These are phyloP conservation scores for Allobates femoralis DNA, from an alignment of 2,797 vertebrate species.

Conservation along the genomic window DNA sequence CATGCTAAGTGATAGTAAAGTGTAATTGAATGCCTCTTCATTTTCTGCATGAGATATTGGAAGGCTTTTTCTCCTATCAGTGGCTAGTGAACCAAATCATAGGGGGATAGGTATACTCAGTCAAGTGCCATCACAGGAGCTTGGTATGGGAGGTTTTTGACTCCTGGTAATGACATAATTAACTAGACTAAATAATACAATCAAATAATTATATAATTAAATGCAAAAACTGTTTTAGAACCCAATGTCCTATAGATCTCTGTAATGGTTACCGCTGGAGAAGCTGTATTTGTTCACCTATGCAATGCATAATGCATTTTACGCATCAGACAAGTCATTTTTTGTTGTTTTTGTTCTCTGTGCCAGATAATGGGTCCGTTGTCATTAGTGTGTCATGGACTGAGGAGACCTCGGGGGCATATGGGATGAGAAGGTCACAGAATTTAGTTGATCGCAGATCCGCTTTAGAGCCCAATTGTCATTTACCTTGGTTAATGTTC, in stretches of 20 bases:
- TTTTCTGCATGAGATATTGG: not conserved
- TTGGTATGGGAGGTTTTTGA: not conserved
- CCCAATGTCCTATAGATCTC: not conserved
- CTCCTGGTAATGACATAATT: not conserved
- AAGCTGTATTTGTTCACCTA: too few species aligned
- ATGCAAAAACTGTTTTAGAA: not conserved
- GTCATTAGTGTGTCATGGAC: too few species aligned
- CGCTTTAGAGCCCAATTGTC: too few species aligned
- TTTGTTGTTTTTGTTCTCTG: too few species aligned
- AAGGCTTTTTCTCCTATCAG: not conserved
- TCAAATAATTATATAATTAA: not conserved
- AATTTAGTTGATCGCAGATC: too few species aligned
- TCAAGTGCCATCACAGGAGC: not conserved
- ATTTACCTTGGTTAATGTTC: too few species aligned
- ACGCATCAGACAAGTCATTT: too few species aligned
- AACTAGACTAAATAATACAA: not conserved
- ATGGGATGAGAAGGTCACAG: too few species aligned
- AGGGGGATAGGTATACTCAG: not conserved
- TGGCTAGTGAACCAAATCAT: not conserved
- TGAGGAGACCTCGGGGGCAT: too few species aligned
- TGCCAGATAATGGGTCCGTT: too few species aligned
- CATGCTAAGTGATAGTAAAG: constrained; percentile 11
- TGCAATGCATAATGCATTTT: too few species aligned
- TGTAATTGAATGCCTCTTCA: constrained; percentile 9
- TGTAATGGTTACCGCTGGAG: not conserved